These are phyloP conservation scores for Adrianichthys oophorus DNA, from an alignment of 2,797 vertebrate species.

Conservation along the genomic window DNA sequence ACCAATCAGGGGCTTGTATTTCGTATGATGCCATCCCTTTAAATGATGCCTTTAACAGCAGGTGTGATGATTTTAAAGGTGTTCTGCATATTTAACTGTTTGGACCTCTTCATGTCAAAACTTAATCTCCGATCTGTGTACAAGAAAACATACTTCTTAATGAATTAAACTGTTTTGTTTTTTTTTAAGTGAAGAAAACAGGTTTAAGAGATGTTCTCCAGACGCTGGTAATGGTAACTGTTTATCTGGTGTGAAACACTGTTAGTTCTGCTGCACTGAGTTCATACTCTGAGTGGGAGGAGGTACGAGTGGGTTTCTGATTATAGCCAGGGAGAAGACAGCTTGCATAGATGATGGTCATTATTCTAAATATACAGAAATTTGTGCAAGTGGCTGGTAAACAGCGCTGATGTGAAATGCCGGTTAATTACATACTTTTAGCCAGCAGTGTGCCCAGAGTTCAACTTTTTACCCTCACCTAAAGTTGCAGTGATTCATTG, in stretches of 20 bases:
- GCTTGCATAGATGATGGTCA: constrained; percentile 47
- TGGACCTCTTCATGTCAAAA: no score
- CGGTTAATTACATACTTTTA: constrained; percentile 34
- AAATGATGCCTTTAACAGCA: no score
- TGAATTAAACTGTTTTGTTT: neutral
- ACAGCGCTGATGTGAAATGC: constrained; percentile 10
- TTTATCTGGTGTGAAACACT: constrained; percentile 14
- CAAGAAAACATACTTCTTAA: neutral
- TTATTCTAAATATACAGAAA: constrained; percentile 44
- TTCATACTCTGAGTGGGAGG: constrained; percentile 45
- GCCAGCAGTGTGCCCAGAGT: constrained; percentile 18
- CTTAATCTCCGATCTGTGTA: constrained; percentile 5
- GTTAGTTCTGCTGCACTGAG: constrained; percentile 4
- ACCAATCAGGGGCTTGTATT: no score
- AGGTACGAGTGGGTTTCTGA: constrained; percentile 43
- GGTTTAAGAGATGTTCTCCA: constrained; percentile 40
- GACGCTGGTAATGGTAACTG: constrained; percentile 16
- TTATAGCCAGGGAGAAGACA: constrained; percentile 53
- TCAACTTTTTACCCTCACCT: constrained; percentile 31
- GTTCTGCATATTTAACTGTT: no score
- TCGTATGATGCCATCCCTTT: no score
- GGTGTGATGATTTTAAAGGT: no score
- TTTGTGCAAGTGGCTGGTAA: constrained; percentile 26
- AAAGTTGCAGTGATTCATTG: constrained; percentile 21
- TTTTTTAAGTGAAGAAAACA: neutral